Evolutionary conservation across 2,113 vertebrate genomes (phyloP).

Genomic region (Anoplopoma fimbria): DNA sequence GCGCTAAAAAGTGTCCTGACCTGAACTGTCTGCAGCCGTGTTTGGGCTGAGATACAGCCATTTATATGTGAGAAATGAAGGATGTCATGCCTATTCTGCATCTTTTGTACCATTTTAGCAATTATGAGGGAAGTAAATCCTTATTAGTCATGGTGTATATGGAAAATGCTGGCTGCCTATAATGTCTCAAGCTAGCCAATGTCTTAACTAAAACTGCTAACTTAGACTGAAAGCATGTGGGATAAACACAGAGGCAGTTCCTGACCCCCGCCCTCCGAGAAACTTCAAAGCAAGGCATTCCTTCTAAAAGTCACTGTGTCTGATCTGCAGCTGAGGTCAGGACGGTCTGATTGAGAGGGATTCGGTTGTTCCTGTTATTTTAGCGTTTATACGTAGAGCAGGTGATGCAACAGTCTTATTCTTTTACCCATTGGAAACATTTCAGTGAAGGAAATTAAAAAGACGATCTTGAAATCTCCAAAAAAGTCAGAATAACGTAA

Average conservation of each 20-base stretch:
- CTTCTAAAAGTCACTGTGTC: conserved; percentile 59
- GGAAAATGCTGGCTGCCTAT: conserved; percentile 13
- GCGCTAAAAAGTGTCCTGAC: conserved; percentile 47
- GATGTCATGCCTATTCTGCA: conserved; percentile 27
- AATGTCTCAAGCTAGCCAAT: conserved; percentile 27
- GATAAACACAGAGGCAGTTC: conserved; percentile 60
- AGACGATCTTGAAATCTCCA: conserved; percentile 7
- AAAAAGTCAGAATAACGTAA: conserved; percentile 19
- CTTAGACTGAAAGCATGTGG: conserved; percentile 51
- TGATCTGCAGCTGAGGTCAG: conserved; percentile 70
- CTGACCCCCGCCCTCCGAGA: conserved; percentile 16
- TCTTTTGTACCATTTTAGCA: conserved; percentile 19
- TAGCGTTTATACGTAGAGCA: conserved; percentile 21
- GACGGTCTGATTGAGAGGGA: conserved; percentile 60
- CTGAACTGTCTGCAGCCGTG: conserved; percentile 50
- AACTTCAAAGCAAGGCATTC: conserved; percentile 72
- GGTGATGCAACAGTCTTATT: conserved; percentile 14
- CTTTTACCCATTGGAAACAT: conserved; percentile 27
- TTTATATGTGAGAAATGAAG: conserved; percentile 52
- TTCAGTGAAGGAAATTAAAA: conserved; percentile 17
- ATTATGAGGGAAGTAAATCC: conserved; percentile 18
- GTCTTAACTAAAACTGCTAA: conserved; percentile 42
- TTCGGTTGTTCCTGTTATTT: conserved; percentile 62
- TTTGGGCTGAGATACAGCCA: conserved; percentile 51
- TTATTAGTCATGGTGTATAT: conserved; percentile 24